Base-by-base conservation (phyloP, 2,888 invertebrate species). In the Ophion ventricosus region DNA sequence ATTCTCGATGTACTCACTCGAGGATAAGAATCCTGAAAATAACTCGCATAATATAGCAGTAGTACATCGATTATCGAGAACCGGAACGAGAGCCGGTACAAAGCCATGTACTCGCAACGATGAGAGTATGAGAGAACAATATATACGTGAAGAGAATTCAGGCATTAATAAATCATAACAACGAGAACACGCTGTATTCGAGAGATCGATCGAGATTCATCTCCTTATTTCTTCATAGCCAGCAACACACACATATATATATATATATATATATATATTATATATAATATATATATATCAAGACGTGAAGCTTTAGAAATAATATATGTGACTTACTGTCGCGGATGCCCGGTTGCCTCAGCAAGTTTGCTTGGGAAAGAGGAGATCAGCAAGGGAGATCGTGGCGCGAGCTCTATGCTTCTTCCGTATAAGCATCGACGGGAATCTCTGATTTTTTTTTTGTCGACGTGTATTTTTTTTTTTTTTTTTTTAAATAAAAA, bases 51-150 rank as follows among this genome's bases (percentile, higher is more conserved):
- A 63, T 29, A 64, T 67, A 74, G 49, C 78, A 54, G 57, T 35
- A 77, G 84, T 84, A 84, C 81, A 84, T 81, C 84, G 78, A 84
- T 84, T 84, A 84, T 84, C 78, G 74, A n/a, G n/a, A n/a, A n/a
- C 26, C 57, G 25, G 66, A 57, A 78, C 14, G n/a, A 57, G 20
- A 69, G 59, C 49, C 75, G 43, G 64, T 69, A 72, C 43, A 43
- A 57, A 76, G 25, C 54, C 29, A 35, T 57, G 43, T 67, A 57
- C 8, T 23, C 26, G 23, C 63, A 80, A 56, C 69, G 56, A 73
- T 20, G 49, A 20, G 7, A n/a, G 23, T 59, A 40, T 29, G 43
- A 61, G 73, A 43, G 69, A 66, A 26, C 26, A 20, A 56, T 43
- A 40, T 54, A 26, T 43, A 49, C 61, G 10, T 3, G 25, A 26